These are phyloP conservation scores for Vireo altiloquus DNA, from an alignment of 2,113 vertebrate genomes.

Conservation along the genomic window DNA sequence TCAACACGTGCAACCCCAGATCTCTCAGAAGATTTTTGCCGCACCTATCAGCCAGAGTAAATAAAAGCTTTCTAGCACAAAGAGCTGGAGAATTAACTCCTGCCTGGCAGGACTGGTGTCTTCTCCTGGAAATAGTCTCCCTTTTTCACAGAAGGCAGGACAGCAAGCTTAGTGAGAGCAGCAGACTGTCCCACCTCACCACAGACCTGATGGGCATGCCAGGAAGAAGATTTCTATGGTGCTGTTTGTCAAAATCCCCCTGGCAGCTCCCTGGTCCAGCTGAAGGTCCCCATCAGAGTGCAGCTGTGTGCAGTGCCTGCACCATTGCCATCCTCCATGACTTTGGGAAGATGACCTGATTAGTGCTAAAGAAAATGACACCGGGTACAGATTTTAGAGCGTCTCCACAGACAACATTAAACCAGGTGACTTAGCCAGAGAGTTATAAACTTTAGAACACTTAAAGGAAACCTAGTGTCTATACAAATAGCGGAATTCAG, in stretches of 20 bases:
- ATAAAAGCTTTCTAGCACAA: background rate
- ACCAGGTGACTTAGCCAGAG: background rate
- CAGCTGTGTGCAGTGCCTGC: background rate
- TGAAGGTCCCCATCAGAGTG: background rate
- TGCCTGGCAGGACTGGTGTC: background rate
- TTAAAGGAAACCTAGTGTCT: background rate
- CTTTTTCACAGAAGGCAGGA: background rate
- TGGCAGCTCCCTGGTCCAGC: background rate
- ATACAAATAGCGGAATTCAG: background rate
- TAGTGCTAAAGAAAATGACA: background rate
- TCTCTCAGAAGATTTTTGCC: background rate
- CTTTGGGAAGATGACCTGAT: background rate
- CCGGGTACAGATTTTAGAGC: background rate
- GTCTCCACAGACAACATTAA: background rate
- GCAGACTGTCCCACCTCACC: rapidly evolving
- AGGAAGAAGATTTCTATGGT: background rate
- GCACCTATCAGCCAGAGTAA: background rate
- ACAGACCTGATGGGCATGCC: background rate
- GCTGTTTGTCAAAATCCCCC: background rate
- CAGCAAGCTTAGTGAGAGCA: background rate
- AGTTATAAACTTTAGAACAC: background rate
- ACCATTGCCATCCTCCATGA: background rate
- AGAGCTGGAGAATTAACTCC: background rate
- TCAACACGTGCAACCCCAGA: background rate
- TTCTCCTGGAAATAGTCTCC: background rate